phyloP scores from a whole-genome alignment of 2,797 vertebrate species.

The Pyrrhura leucotis region DNA sequence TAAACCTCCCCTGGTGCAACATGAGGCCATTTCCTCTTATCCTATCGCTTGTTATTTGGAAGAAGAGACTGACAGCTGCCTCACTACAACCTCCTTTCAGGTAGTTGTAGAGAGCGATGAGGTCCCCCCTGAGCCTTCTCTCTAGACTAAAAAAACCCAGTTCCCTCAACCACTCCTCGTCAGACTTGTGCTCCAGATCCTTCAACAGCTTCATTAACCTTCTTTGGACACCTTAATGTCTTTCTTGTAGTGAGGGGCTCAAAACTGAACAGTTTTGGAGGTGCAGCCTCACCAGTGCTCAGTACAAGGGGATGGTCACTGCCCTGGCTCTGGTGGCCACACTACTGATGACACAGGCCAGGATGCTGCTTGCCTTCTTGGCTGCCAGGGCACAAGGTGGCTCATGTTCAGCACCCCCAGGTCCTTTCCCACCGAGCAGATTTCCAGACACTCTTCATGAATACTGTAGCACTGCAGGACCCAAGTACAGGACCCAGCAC shows the following conservation, averaged over 20 bases:
- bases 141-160: not conserved
- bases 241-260: not conserved
- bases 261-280: not conserved
- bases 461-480: not conserved
- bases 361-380: not conserved
- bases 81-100: not conserved
- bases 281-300: not conserved
- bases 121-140: not conserved
- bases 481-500: not conserved
- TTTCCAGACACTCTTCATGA: not conserved
- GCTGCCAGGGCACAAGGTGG: not conserved
- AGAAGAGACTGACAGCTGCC: not conserved
- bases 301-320: not conserved
- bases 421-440: not conserved
- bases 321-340: not conserved
- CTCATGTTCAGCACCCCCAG: not conserved
- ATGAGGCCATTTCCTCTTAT: rapidly evolving
- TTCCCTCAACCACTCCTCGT: not conserved
- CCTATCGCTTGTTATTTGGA: not conserved
- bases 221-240: not conserved
- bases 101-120: rapidly evolving
- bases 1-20: not conserved
- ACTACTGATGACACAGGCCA: not conserved
- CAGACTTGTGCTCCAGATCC: too few species aligned
- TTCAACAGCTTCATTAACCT: not conserved